Evolutionary conservation across 2,888 invertebrate genomes (phyloP).

Genomic region (Vandiemenella viatica): DNA sequence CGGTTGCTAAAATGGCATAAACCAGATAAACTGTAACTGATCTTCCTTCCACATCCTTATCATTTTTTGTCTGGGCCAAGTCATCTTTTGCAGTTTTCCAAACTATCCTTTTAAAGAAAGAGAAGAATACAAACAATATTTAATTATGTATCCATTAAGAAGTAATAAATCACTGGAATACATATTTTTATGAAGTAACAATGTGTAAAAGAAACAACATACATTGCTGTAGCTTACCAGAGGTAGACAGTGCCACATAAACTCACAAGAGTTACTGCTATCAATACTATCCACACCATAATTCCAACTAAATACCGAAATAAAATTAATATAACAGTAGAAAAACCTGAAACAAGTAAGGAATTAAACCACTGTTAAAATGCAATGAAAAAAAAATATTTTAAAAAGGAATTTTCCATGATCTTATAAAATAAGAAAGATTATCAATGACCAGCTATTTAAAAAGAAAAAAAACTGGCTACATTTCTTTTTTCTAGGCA

Average conservation of each 20-base stretch:
- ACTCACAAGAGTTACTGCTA: constrained; percentile 34
- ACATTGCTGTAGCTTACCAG: constrained; percentile 34
- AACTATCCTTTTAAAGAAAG: constrained; percentile 26
- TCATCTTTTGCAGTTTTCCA: constrained; percentile 29
- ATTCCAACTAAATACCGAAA: constrained; percentile 38
- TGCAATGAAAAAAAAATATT: not conserved
- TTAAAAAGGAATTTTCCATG: not conserved
- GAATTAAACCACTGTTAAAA: not conserved
- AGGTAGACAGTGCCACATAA: constrained; percentile 39
- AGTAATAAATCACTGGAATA: not conserved
- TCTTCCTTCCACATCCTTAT: constrained; percentile 23
- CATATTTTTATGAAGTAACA: too few species aligned
- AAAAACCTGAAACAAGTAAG: constrained; percentile 32
- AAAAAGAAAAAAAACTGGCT: too few species aligned
- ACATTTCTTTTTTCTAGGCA: too few species aligned
- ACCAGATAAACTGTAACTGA: constrained; percentile 31
- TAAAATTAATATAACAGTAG: constrained; percentile 37
- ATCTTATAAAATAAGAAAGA: not conserved
- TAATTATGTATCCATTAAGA: constrained; percentile 1
- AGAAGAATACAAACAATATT: constrained; percentile 3
- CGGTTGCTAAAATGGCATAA: constrained; percentile 42
- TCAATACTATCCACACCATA: constrained; percentile 45
- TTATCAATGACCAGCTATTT: too few species aligned
- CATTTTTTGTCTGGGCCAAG: constrained; percentile 17
- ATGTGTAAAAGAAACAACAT: not conserved